Evolutionary conservation across 2,888 invertebrate genomes (phyloP).

Genomic region (Lymantria monacha): DNA sequence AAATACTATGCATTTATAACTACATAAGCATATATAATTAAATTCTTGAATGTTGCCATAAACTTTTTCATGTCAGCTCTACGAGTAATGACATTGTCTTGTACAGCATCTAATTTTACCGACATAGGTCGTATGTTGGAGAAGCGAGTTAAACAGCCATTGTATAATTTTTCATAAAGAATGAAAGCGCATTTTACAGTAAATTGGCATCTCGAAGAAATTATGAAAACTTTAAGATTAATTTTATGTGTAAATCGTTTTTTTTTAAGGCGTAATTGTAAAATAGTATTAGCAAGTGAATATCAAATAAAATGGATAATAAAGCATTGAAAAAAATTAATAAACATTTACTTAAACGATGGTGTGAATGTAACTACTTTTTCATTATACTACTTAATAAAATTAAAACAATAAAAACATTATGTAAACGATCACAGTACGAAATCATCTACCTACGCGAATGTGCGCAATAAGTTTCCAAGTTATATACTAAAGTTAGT

Average conservation of each 20-base stretch:
- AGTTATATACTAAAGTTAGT: constrained; percentile 43
- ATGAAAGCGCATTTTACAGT: constrained; percentile 1
- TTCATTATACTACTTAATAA: constrained; percentile 33
- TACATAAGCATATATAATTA: too few relatives aligned
- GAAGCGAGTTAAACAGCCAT: constrained; percentile 8
- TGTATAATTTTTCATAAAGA: constrained; percentile 6
- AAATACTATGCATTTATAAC: too few relatives aligned
- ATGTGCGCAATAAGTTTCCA: constrained; percentile 74
- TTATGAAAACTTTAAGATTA: neutral
- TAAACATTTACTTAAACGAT: neutral
- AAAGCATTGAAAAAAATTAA: neutral
- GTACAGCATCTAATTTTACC: neutral
- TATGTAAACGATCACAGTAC: constrained; percentile 76
- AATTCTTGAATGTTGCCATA: too few relatives aligned
- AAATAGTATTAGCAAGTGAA: too few relatives aligned
- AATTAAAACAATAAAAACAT: constrained; percentile 40
- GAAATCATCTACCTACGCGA: constrained; percentile 76
- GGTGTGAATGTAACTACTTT: constrained; percentile 15
- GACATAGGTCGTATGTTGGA: neutral
- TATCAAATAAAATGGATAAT: too few relatives aligned
- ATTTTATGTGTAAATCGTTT: too few relatives aligned
- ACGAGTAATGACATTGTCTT: neutral
- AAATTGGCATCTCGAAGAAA: constrained; percentile 14
- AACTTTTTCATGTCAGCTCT: neutral
- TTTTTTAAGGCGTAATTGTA: too few relatives aligned